These are phyloP conservation scores for Scyliorhinus canicula DNA, from an alignment of 2,797 vertebrate species.

Conservation along the genomic window DNA sequence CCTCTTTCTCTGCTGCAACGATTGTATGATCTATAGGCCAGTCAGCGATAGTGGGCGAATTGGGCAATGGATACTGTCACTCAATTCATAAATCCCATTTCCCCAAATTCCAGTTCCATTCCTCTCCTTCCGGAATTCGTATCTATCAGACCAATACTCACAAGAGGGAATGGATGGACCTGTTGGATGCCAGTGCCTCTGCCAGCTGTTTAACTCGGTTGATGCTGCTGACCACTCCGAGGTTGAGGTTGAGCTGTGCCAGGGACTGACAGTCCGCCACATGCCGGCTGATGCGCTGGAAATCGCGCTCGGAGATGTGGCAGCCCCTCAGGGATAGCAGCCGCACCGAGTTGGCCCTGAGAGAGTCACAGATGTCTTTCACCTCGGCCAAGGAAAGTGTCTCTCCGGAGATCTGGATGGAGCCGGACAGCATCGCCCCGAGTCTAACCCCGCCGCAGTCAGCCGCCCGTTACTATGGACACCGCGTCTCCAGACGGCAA, in stretches of 20 bases:
- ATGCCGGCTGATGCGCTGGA: conserved; percentile 78
- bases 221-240: conserved; percentile 80
- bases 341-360: conserved; percentile 79
- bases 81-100: conserved; percentile 33
- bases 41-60: neutral
- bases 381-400: conserved; percentile 81
- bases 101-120: neutral
- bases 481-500: conserved; percentile 42
- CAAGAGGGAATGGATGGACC: conserved; percentile 90
- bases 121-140: neutral
- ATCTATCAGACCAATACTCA: conserved; percentile 59
- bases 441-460: conserved; percentile 40
- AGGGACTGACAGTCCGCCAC: conserved; percentile 75
- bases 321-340: conserved; percentile 85
- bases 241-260: conserved; percentile 88
- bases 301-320: conserved; percentile 85
- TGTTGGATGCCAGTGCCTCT: conserved; percentile 78
- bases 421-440: conserved; percentile 57
- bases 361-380: conserved; percentile 82
- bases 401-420: conserved; percentile 91
- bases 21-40: neutral
- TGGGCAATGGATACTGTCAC: neutral
- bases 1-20: neutral
- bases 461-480: conserved; percentile 50
- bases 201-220: conserved; percentile 76